A percentile compares a stretch with the other conserved stretches of the same genome.
Conservation (phyloP, 2,113 vertebrate genomes). For the Pithys albifrons region DNA sequence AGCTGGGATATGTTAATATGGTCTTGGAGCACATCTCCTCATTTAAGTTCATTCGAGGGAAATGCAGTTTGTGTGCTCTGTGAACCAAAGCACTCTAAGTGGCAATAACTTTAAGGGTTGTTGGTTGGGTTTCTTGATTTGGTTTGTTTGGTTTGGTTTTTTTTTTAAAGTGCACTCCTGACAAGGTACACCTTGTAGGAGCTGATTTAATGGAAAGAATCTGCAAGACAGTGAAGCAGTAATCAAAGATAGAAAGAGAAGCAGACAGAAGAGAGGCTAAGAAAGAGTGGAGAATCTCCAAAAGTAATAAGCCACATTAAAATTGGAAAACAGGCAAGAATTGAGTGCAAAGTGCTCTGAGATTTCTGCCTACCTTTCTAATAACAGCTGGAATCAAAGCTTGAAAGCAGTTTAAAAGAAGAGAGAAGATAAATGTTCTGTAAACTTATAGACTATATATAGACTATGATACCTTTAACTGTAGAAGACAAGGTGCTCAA, state of each 20-base stretch:
- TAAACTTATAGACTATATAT: not conserved
- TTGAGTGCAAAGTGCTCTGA: not conserved
- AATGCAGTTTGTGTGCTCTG: not conserved
- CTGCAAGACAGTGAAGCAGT: not conserved
- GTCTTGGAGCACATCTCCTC: not conserved
- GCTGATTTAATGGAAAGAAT: not conserved
- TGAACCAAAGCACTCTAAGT: not conserved
- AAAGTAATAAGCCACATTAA: not conserved
- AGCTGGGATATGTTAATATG: not conserved
- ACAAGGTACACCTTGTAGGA: not conserved
- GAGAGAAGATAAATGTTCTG: not conserved
- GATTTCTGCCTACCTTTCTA: slow-evolving; percentile 3
- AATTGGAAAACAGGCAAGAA: not conserved
- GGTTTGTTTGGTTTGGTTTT: rapidly evolving
- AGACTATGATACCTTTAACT: not conserved
- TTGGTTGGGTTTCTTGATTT: not conserved
- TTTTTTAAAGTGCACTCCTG: not conserved
- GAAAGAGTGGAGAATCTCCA: not conserved
- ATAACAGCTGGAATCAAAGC: not conserved
- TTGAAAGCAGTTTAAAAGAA: not conserved
- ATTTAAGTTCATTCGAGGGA: not conserved
- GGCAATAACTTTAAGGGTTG: not conserved
- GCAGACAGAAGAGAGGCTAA: not conserved
- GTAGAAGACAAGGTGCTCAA: not conserved
- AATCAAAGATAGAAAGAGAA: not conserved